These are phyloP conservation scores for Callyntrura sp. DNA, from an alignment of 2,888 invertebrate species.

Conservation along the genomic window DNA sequence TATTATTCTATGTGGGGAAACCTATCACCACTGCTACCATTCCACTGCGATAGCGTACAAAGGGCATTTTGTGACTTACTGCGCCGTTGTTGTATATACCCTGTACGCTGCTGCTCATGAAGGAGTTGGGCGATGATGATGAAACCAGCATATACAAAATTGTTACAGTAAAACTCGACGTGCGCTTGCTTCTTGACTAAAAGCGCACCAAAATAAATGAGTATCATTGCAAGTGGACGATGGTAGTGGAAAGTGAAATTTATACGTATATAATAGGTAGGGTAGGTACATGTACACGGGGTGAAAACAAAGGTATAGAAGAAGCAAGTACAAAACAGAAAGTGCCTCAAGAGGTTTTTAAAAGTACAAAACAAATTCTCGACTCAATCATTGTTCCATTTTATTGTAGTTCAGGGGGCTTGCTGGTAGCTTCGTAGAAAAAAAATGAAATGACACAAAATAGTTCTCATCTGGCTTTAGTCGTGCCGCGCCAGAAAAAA, in stretches of 20 bases:
- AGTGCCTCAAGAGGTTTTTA: conserved; percentile 31
- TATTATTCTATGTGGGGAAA: neutral
- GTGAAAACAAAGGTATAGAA: neutral
- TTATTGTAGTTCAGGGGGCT: neutral
- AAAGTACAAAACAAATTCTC: conserved; percentile 13
- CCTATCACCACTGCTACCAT: neutral
- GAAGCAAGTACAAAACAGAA: neutral
- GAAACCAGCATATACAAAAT: neutral
- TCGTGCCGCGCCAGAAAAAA: no score
- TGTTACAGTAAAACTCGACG: conserved; percentile 27
- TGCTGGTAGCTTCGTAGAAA: neutral
- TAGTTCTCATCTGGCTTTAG: no score
- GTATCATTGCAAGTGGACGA: neutral
- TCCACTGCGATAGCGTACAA: neutral
- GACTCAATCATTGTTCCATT: conserved; percentile 43
- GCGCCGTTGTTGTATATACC: neutral
- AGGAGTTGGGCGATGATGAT: neutral
- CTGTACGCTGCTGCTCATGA: neutral
- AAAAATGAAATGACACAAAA: neutral
- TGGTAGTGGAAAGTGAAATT: neutral
- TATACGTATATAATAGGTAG: neutral
- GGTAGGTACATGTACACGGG: neutral
- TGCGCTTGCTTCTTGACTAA: conserved; percentile 11
- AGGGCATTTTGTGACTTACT: neutral
- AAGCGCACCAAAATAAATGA: neutral